Evolutionary conservation across 2,797 vertebrate species (phyloP).

Genomic region (Oreonectes daqikongensis): DNA sequence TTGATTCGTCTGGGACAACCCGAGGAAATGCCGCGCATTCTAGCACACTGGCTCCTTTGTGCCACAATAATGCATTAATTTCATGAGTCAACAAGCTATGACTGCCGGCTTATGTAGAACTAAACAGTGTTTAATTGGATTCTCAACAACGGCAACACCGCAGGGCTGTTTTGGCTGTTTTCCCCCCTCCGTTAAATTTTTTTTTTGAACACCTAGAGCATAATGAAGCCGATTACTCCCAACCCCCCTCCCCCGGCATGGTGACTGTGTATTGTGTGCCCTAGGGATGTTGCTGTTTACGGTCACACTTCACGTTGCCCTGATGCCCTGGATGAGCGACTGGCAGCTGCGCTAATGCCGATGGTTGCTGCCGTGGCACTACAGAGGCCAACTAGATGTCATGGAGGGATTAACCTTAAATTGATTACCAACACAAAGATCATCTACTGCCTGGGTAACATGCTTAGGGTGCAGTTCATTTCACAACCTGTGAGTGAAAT

Average conservation of each 20-base stretch:
- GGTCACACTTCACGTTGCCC: constrained; percentile 67
- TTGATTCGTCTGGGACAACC: constrained; percentile 58
- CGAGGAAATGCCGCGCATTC: constrained; percentile 65
- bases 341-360: constrained; percentile 57
- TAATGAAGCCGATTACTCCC: constrained; percentile 77
- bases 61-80: constrained; percentile 78
- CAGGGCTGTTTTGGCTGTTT: constrained; percentile 69
- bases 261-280: constrained; percentile 56
- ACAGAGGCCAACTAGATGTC: constrained; percentile 56
- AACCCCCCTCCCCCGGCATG: constrained; percentile 61
- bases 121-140: constrained; percentile 83
- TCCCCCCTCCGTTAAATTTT: constrained; percentile 57
- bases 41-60: constrained; percentile 69
- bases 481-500: constrained; percentile 49
- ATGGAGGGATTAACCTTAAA: constrained; percentile 68
- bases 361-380: constrained; percentile 49
- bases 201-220: constrained; percentile 73
- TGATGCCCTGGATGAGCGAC: constrained; percentile 58
- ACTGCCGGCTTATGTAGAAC: constrained; percentile 75
- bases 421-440: constrained; percentile 51
- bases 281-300: constrained; percentile 66
- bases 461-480: constrained; percentile 67
- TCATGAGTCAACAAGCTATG: constrained; percentile 80
- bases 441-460: constrained; percentile 56
- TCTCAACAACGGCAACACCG: constrained; percentile 75